Evolutionary conservation across 35 echinoderm and acorn worm genomes (phyloP).

Genomic region (Chiridota heheva): DNA sequence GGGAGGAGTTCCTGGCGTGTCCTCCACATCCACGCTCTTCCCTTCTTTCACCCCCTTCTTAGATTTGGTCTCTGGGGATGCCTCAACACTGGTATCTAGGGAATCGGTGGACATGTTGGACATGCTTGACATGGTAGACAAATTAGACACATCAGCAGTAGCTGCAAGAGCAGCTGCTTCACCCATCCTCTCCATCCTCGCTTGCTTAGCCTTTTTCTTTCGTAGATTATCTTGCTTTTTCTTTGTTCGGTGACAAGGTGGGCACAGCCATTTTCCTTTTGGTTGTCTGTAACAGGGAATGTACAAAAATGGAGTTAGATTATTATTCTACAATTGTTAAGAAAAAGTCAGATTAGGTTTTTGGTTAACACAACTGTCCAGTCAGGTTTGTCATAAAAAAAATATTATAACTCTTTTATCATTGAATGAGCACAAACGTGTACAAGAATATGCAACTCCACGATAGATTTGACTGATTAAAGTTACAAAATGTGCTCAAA

Average conservation of each 20-base stretch:
- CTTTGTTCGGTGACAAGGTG: constrained; percentile 74
- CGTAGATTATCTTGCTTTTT: constrained; percentile 66
- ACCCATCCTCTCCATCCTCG: background rate
- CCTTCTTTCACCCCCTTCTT: constrained; percentile 54
- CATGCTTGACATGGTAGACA: background rate
- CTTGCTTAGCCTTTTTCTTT: constrained; percentile 82
- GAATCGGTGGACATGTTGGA: constrained; percentile 11
- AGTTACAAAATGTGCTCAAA: no score
- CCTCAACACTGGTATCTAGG: constrained; percentile 49
- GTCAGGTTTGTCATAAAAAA: background rate
- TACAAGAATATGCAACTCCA: no score
- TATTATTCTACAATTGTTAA: background rate
- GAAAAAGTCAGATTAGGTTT: background rate
- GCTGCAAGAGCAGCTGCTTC: constrained; percentile 14
- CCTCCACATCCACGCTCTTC: constrained; percentile 19
- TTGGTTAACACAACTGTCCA: background rate
- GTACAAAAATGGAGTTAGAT: background rate
- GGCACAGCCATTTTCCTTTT: constrained; percentile 88
- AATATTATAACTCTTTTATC: no score
- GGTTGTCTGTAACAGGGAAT: constrained; percentile 65
- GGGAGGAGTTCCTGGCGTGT: no score
- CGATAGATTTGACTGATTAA: no score
- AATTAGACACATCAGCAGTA: background rate
- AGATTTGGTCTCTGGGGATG: constrained; percentile 35
- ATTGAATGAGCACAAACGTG: no score